These are phyloP conservation scores for Drosophila melanogaster DNA, from an alignment of 1,140 invertebrate species.

Conservation along the genomic window Release_6_plus_ISO1_MT NT_033779.5:12866501-12867000, in stretches of 20 bases:
- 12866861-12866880: too few relatives aligned
- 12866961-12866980: too few relatives aligned
- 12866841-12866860: too few relatives aligned
- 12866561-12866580: neutral
- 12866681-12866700: conserved; percentile 58
- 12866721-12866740: conserved; percentile 47
- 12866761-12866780: neutral
- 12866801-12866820: neutral
- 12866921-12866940: too few relatives aligned
- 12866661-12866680: conserved; percentile 30
- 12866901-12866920: too few relatives aligned
- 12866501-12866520: conserved; percentile 30
- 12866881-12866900: too few relatives aligned
- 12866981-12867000: too few relatives aligned
- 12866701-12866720: conserved; percentile 72
- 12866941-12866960: too few relatives aligned
- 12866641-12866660: conserved; percentile 47
- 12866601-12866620: conserved; percentile 25
- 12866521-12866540: conserved; percentile 51
- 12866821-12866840: neutral
- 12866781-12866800: neutral
- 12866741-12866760: conserved; percentile 8
- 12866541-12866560: conserved; percentile 15
- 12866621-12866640: conserved; percentile 40
- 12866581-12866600: conserved; percentile 39